These are phyloP conservation scores for Mormyrops boulengeri DNA, from an alignment of 2,797 vertebrate genomes.

Conservation along the genomic window DNA sequence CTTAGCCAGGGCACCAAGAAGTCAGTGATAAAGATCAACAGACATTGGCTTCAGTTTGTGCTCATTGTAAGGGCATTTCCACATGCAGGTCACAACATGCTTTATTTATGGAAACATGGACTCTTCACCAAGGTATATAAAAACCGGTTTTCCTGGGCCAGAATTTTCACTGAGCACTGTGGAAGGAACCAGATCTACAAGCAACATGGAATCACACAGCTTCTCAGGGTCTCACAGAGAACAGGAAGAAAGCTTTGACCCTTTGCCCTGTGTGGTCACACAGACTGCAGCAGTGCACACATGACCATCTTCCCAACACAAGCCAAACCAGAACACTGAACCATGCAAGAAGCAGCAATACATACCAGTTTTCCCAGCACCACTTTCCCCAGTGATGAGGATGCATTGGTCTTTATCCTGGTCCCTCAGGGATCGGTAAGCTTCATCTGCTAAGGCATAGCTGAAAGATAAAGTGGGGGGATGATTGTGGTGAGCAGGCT, in stretches of 20 bases:
- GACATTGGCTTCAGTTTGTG: neutral
- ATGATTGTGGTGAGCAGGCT: neutral
- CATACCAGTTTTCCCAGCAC: conserved; percentile 93
- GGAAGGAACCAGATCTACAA: neutral
- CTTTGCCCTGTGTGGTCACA: neutral
- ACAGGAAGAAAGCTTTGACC: neutral
- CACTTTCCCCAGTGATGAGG: conserved; percentile 96
- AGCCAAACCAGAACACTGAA: neutral
- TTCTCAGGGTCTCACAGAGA: neutral
- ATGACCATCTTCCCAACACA: neutral
- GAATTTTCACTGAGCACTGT: neutral
- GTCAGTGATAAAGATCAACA: neutral
- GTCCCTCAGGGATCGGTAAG: conserved; percentile 90
- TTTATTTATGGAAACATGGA: neutral
- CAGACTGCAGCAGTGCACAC: neutral
- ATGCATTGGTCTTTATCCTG: conserved; percentile 99
- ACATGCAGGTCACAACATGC: neutral
- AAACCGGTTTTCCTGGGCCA: neutral
- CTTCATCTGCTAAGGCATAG: conserved; percentile 93
- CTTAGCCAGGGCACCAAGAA: conserved; percentile 12
- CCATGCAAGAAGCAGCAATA: neutral
- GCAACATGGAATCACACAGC: neutral
- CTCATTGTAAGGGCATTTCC: neutral
- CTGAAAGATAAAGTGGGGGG: conserved; percentile 56
- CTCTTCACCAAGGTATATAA: neutral